phyloP scores from a whole-genome alignment of 2,113 vertebrate species.

The Nyctibius bracteatus region DNA sequence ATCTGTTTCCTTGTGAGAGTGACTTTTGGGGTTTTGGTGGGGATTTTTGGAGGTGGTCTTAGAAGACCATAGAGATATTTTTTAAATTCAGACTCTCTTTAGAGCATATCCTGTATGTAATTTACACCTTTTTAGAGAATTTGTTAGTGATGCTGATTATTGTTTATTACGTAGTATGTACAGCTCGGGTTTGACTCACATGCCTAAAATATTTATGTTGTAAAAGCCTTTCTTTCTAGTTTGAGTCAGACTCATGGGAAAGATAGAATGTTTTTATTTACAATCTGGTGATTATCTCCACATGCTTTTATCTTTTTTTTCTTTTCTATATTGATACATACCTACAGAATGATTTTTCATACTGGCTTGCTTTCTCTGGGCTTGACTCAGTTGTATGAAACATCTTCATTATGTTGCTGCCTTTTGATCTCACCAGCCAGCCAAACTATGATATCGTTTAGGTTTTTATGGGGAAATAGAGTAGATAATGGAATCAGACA shows the following conservation, averaged over 20 bases:
- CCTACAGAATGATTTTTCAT: not conserved
- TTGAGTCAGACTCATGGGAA: not conserved
- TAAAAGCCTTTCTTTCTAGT: not conserved
- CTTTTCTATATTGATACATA: not conserved
- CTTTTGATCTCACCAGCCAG: not conserved
- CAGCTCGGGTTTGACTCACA: not conserved
- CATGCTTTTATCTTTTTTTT: not conserved
- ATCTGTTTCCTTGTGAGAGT: not conserved
- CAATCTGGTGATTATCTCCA: not conserved
- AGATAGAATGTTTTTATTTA: not conserved
- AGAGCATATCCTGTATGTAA: not conserved
- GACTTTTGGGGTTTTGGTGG: not conserved
- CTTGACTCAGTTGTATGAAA: not conserved
- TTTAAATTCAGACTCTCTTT: not conserved
- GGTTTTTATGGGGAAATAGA: not conserved
- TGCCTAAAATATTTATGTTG: not conserved
- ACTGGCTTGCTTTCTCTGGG: not conserved
- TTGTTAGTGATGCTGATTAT: not conserved
- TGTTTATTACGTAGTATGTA: not conserved
- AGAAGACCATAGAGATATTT: not conserved
- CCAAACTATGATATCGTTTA: not conserved
- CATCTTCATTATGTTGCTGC: not conserved
- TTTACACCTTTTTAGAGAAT: not conserved
- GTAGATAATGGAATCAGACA: not conserved
- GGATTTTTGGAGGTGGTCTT: not conserved